Evolutionary conservation across 2,797 vertebrate species (phyloP).

Genomic region (Bryconaethiops microstoma): DNA sequence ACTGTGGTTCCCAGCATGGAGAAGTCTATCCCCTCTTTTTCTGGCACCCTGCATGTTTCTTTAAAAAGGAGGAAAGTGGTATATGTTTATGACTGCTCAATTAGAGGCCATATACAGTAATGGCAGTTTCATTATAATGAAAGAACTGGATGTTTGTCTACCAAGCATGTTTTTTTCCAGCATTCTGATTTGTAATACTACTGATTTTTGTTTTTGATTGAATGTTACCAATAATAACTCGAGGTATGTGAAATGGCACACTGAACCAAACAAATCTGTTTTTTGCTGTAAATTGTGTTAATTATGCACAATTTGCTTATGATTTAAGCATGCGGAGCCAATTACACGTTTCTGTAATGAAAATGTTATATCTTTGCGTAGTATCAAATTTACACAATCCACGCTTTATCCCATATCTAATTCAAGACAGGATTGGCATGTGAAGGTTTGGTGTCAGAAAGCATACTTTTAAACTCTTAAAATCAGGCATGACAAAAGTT

Average conservation of each 20-base stretch:
- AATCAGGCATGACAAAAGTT: neutral
- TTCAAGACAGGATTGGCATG: neutral
- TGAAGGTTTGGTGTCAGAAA: neutral
- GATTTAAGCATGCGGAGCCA: neutral
- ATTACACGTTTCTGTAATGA: neutral
- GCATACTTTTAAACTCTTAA: neutral
- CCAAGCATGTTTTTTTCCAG: neutral
- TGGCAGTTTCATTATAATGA: neutral
- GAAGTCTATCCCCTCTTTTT: neutral
- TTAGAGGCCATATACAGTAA: neutral
- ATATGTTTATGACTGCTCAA: neutral
- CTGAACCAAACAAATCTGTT: neutral
- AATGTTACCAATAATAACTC: neutral
- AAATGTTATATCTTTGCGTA: neutral
- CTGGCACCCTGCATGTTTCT: neutral
- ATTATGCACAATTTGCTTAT: neutral
- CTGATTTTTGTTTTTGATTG: neutral
- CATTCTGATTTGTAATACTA: neutral
- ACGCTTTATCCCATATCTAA: neutral
- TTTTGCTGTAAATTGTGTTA: neutral
- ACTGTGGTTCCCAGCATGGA: neutral
- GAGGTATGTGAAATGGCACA: neutral
- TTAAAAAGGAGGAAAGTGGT: neutral
- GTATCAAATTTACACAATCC: neutral
- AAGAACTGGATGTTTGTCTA: neutral